Evolutionary conservation across 2,113 vertebrate species (phyloP).

Genomic region (Chelonoidis abingdonii): DNA sequence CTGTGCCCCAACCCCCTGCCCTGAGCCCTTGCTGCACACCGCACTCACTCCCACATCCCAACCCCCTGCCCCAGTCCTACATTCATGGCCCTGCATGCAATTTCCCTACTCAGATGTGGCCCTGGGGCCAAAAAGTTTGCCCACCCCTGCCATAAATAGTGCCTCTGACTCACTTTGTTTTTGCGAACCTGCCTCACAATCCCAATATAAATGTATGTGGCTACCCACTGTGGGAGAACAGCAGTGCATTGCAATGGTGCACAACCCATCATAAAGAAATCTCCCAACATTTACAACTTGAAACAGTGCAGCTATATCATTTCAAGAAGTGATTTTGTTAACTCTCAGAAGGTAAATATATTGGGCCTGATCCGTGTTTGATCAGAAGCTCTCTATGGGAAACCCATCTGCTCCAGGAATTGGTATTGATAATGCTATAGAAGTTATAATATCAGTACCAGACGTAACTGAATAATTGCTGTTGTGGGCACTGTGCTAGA

Average conservation of each 20-base stretch:
- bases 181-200: background rate
- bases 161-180: background rate
- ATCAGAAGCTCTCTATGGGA: background rate
- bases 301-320: background rate
- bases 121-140: too few species aligned
- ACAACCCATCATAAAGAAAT: background rate
- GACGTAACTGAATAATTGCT: background rate
- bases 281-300: background rate
- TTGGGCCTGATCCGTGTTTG: rapidly evolving
- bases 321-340: background rate
- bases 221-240: background rate
- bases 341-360: background rate
- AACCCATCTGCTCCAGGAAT: background rate
- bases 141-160: background rate
- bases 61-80: too few species aligned
- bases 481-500: background rate
- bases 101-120: too few species aligned
- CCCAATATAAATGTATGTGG: background rate
- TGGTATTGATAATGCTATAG: background rate
- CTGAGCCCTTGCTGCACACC: too few species aligned
- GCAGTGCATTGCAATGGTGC: background rate
- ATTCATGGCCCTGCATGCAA: too few species aligned
- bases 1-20: too few species aligned
- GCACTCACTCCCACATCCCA: too few species aligned
- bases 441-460: too few species aligned